Percentiles rank a stretch among this genome's conserved stretches.
phyloP scores from a whole-genome alignment of 1,140 invertebrate genomes.

The Chymomyza costata region DNA sequence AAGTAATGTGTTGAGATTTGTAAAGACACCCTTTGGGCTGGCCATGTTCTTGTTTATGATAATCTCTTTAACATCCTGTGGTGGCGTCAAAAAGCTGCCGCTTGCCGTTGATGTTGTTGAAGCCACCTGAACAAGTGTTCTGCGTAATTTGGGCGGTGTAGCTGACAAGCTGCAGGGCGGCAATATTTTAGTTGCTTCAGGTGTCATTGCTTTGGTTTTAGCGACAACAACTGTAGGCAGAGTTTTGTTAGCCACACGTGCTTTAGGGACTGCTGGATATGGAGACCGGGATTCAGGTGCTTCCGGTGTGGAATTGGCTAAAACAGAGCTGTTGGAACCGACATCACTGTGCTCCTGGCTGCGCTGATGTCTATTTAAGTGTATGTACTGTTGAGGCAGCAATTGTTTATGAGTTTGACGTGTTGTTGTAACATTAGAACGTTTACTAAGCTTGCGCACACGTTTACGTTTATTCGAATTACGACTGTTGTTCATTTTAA shows the following conservation, averaged over 20 bases:
- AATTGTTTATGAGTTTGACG: too few relatives aligned
- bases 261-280: constrained; percentile 28
- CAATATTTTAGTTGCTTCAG: not conserved
- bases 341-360: not conserved
- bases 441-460: constrained; percentile 22
- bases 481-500: constrained; percentile 55
- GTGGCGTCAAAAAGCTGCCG: constrained; percentile 19
- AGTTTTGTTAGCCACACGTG: not conserved
- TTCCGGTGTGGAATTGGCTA: constrained; percentile 30
- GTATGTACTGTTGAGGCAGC: constrained; percentile 2
- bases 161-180: constrained; percentile 3
- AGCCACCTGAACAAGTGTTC: constrained; percentile 38
- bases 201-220: not conserved
- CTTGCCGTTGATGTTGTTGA: constrained; percentile 12
- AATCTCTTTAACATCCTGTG: constrained; percentile 65
- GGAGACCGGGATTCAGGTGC: constrained; percentile 25
- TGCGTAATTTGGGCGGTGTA: constrained; percentile 23
- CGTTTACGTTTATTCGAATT: constrained; percentile 55
- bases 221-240: not conserved
- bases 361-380: constrained; percentile 3
- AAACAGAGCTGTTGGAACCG: not conserved
- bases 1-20: constrained; percentile 59
- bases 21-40: constrained; percentile 68
- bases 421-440: constrained; percentile 2
- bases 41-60: constrained; percentile 61